Conservation (phyloP, 1,140 invertebrate genomes). For the Sinonovacula constricta region DNA sequence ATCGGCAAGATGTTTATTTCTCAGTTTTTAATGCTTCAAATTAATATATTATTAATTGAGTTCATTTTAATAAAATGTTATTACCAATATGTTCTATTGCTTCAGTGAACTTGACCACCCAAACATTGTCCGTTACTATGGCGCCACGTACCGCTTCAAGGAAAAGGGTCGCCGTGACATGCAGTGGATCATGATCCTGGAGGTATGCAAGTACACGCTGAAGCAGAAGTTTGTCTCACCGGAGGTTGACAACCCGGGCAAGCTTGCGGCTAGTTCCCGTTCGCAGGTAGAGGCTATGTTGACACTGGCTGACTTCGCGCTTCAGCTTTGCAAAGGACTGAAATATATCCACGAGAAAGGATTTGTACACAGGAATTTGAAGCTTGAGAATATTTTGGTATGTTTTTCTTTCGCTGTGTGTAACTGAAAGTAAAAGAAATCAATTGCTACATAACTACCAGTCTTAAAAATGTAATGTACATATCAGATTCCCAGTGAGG, state of each 20-base stretch:
- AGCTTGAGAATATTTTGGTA: conserved; percentile 75
- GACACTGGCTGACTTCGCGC: conserved; percentile 57
- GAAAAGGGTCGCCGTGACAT: conserved; percentile 48
- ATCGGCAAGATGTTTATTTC: background rate
- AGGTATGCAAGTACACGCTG: conserved; percentile 66
- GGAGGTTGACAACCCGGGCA: conserved; percentile 49
- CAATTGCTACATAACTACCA: too few relatives aligned
- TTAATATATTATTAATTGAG: background rate
- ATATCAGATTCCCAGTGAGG: too few relatives aligned
- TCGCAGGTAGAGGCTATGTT: conserved; percentile 55
- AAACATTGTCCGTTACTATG: conserved; percentile 69
- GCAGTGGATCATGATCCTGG: conserved; percentile 70
- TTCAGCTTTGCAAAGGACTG: conserved; percentile 64
- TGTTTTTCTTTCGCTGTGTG: too few relatives aligned
- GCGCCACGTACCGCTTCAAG: conserved; percentile 48
- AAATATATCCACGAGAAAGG: conserved; percentile 67
- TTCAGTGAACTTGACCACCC: conserved; percentile 54
- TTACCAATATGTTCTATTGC: too few relatives aligned
- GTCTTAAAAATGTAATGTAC: too few relatives aligned
- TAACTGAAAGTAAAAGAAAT: too few relatives aligned
- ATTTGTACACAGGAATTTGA: conserved; percentile 73
- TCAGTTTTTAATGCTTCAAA: background rate
- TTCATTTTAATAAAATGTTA: background rate
- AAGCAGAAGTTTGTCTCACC: conserved; percentile 58
- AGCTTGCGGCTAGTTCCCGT: conserved; percentile 2